Evolutionary conservation across 2,113 vertebrate genomes (phyloP).

Genomic region (Corythornis cristatus): DNA sequence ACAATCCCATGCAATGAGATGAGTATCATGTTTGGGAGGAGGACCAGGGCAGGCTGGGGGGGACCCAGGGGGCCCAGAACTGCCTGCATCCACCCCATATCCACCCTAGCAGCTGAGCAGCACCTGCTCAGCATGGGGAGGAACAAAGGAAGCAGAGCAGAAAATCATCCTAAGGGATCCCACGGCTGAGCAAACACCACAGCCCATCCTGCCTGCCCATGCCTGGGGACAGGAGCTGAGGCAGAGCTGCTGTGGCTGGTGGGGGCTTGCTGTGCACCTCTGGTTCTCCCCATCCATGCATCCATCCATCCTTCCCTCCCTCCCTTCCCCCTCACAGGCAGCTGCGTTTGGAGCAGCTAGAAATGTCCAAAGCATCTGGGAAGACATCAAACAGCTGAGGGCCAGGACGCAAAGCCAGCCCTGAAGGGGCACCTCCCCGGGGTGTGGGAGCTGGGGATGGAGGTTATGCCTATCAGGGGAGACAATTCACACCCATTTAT

Average conservation of each 20-base stretch:
- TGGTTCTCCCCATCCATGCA: neutral
- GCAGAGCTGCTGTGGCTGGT: fast-evolving
- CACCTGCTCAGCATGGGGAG: slow-evolving; percentile 10
- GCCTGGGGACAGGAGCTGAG: neutral
- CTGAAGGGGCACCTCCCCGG: neutral
- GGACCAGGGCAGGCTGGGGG: neutral
- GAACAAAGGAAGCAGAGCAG: slow-evolving; percentile 30
- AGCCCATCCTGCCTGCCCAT: neutral
- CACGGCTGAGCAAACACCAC: neutral
- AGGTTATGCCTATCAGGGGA: slow-evolving; percentile 36
- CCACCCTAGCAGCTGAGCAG: neutral
- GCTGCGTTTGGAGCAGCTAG: neutral
- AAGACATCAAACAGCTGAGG: slow-evolving; percentile 6
- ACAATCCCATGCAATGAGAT: neutral
- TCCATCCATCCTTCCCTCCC: neutral
- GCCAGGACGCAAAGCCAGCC: neutral
- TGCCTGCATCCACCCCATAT: neutral
- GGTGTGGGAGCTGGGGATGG: neutral
- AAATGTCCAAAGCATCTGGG: neutral
- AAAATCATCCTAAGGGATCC: neutral
- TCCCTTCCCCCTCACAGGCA: slow-evolving; percentile 1
- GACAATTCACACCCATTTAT: slow-evolving; percentile 12
- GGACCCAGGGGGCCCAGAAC: neutral
- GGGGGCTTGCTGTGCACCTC: neutral
- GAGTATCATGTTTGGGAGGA: neutral